Percentiles rank a stretch among this genome's conserved stretches.
Evolutionary conservation across 1,140 invertebrate genomes (phyloP).

Genomic region (Carposina sasakii): DNA sequence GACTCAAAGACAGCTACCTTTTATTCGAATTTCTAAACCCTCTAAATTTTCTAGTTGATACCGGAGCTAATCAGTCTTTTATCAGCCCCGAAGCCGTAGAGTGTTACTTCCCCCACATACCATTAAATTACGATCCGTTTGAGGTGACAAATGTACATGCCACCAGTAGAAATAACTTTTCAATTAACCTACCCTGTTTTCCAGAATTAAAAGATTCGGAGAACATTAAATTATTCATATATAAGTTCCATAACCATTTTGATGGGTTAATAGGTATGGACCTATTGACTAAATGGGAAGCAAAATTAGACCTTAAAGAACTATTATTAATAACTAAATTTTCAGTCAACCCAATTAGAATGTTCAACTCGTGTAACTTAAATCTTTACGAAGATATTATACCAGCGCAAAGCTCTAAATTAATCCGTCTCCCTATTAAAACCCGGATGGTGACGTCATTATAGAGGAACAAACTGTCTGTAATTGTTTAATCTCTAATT

Average conservation of each 20-base stretch:
- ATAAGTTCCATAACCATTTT: slow-evolving; percentile 1
- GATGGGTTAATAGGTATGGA: slow-evolving; percentile 2
- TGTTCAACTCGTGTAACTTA: slow-evolving; percentile 1
- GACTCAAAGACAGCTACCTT: slow-evolving; percentile 1
- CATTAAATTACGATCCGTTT: neutral
- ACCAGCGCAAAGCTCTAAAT: neutral
- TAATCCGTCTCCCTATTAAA: slow-evolving; percentile 1
- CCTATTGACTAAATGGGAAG: neutral
- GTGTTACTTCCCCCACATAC: neutral
- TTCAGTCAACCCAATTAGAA: neutral
- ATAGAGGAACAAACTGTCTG: neutral
- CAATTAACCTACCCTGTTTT: neutral
- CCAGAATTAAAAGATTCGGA: neutral
- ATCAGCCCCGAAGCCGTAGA: neutral
- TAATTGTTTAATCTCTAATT: neutral
- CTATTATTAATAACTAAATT: neutral
- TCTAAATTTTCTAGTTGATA: neutral
- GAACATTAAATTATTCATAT: slow-evolving; percentile 1
- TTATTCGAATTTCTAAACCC: neutral
- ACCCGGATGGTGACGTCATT: neutral
- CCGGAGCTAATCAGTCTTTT: neutral
- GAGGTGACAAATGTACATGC: neutral
- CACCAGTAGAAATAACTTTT: neutral
- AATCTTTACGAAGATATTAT: slow-evolving; percentile 4
- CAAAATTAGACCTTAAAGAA: slow-evolving; percentile 2